Evolutionary conservation across 2,113 vertebrate species (phyloP).

Genomic region (Malaclemys terrapin): DNA sequence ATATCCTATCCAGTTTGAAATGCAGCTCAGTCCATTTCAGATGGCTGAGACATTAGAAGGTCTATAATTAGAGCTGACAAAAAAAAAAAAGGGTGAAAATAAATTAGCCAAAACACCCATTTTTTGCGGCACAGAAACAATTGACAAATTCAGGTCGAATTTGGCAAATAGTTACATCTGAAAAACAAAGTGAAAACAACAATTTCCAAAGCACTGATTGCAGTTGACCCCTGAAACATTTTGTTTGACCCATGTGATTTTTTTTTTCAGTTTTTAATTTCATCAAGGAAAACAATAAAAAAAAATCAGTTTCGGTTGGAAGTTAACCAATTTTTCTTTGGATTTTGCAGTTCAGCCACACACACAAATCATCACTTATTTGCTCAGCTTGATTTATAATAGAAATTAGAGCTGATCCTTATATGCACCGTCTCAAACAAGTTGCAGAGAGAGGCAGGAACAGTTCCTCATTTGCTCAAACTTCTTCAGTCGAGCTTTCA

Average conservation of each 20-base stretch:
- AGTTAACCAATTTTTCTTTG: background rate
- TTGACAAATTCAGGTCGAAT: no score
- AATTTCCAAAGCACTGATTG: background rate
- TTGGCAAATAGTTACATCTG: background rate
- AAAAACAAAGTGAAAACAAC: background rate
- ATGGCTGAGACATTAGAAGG: background rate
- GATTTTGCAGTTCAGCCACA: background rate
- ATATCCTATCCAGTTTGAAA: background rate
- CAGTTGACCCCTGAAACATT: background rate
- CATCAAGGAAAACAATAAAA: background rate
- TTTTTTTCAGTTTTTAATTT: background rate
- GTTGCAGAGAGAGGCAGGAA: accelerated
- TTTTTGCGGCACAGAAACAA: background rate
- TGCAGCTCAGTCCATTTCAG: background rate
- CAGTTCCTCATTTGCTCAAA: background rate
- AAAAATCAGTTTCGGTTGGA: background rate
- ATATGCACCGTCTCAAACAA: background rate
- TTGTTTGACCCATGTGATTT: background rate
- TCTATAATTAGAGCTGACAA: background rate
- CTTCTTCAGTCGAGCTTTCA: background rate
- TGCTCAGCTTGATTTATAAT: background rate
- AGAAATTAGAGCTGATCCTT: background rate
- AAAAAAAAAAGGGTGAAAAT: background rate
- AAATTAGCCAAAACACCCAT: background rate
- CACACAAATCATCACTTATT: background rate